phyloP scores from a whole-genome alignment of 1,140 invertebrate genomes.

The Sinella curviseta region DNA sequence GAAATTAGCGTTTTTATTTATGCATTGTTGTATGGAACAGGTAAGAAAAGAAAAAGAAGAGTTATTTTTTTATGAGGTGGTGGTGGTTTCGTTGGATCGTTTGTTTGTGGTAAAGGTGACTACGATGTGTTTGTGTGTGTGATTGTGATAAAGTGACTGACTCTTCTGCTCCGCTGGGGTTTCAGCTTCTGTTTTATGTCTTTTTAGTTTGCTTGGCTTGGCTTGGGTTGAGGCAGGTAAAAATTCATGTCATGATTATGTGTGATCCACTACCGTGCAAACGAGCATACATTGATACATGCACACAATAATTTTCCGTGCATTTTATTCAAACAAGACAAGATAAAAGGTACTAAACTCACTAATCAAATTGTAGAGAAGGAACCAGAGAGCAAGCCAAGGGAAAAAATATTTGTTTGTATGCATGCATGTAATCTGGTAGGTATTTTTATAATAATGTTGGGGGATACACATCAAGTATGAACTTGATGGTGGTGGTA shows the following conservation, averaged over 20 bases:
- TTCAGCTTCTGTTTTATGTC: background rate
- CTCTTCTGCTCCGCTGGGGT: background rate
- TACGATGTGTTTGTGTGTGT: background rate
- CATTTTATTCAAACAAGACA: background rate
- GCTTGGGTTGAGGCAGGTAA: background rate
- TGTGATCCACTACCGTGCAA: background rate
- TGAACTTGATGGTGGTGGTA: background rate
- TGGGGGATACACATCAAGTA: background rate
- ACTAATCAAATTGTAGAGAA: background rate
- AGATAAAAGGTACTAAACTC: background rate
- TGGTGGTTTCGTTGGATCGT: too few relatives aligned
- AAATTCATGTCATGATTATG: background rate
- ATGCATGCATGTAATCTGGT: too few relatives aligned
- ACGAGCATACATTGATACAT: background rate
- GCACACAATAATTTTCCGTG: background rate
- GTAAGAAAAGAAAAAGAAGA: background rate
- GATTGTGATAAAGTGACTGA: background rate
- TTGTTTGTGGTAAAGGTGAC: too few relatives aligned
- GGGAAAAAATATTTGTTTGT: too few relatives aligned
- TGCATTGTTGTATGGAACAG: background rate
- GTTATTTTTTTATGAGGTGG: background rate
- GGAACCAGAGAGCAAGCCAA: too few relatives aligned
- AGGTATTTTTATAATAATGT: too few relatives aligned
- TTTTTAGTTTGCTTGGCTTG: background rate
- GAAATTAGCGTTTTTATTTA: background rate